A percentile compares a stretch with the other conserved stretches of the same genome.
phyloP scores from a whole-genome alignment of 2,113 vertebrate species.

The Ailurus styani region DNA sequence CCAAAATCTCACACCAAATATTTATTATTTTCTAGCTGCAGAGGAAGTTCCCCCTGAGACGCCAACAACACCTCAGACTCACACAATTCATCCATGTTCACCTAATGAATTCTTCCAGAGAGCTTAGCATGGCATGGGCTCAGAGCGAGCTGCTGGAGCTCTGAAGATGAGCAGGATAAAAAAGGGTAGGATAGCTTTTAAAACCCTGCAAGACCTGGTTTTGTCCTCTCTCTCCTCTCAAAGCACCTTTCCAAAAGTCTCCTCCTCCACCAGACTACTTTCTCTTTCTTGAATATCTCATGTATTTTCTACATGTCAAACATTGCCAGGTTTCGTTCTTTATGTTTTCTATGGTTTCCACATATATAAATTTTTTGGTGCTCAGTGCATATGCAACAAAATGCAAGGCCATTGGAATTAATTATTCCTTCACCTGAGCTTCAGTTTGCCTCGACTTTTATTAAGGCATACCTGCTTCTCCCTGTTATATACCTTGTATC shows the following conservation, averaged over 20 bases:
- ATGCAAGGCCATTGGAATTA: neutral
- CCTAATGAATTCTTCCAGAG: neutral
- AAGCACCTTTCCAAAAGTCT: neutral
- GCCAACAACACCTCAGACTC: neutral
- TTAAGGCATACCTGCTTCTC: neutral
- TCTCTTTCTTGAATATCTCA: neutral
- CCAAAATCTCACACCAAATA: neutral
- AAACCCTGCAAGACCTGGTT: neutral
- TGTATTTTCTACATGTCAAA: neutral
- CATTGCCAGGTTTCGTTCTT: neutral
- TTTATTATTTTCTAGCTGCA: neutral
- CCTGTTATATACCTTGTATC: neutral
- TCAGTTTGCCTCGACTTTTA: neutral
- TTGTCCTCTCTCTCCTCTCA: neutral
- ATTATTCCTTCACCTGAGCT: neutral
- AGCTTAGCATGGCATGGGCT: neutral
- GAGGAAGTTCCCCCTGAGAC: neutral
- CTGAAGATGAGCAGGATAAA: neutral
- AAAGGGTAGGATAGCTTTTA: neutral
- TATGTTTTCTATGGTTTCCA: neutral
- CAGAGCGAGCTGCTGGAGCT: too few relatives aligned
- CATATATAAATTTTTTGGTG: neutral
- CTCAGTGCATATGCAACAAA: neutral
- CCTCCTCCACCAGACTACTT: neutral
- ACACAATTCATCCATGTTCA: neutral